Conservation (phyloP, 2,113 vertebrate species). For the Colius striatus region DNA sequence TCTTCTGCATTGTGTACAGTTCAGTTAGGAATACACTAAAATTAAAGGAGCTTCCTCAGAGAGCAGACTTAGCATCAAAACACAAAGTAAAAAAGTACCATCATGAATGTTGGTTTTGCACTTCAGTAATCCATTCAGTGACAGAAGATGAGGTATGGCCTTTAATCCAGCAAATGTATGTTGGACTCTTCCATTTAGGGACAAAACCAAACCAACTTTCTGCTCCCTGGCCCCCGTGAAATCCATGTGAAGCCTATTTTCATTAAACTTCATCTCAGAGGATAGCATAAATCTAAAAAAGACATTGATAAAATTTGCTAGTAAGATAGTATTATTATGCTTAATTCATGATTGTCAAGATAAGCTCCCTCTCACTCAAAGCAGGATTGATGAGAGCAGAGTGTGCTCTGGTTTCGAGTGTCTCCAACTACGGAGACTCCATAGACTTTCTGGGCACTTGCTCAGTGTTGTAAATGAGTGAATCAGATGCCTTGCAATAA, state of each 20-base stretch:
- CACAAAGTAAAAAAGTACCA: constrained; percentile 70
- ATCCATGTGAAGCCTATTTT: constrained; percentile 24
- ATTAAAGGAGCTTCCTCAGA: background rate
- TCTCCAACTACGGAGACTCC: background rate
- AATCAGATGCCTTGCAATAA: background rate
- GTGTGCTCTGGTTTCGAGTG: background rate
- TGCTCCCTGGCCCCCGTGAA: constrained; percentile 39
- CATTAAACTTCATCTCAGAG: constrained; percentile 74
- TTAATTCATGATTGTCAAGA: background rate
- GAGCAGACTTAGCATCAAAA: background rate
- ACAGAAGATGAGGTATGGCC: constrained; percentile 70
- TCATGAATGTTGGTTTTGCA: constrained; percentile 61
- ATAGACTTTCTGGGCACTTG: background rate
- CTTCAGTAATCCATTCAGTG: constrained; percentile 73
- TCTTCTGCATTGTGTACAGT: background rate
- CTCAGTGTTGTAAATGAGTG: background rate
- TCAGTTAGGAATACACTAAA: background rate
- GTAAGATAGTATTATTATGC: background rate
- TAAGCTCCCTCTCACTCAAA: background rate
- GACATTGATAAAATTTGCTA: background rate
- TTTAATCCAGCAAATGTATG: constrained; percentile 72
- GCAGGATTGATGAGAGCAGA: background rate
- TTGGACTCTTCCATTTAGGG: constrained; percentile 71
- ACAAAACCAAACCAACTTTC: constrained; percentile 62
- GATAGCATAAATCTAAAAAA: constrained; percentile 74